These are phyloP conservation scores for Scaptomyza caliginosa DNA, from an alignment of 2,888 invertebrate species.

Conservation along the genomic window DNA sequence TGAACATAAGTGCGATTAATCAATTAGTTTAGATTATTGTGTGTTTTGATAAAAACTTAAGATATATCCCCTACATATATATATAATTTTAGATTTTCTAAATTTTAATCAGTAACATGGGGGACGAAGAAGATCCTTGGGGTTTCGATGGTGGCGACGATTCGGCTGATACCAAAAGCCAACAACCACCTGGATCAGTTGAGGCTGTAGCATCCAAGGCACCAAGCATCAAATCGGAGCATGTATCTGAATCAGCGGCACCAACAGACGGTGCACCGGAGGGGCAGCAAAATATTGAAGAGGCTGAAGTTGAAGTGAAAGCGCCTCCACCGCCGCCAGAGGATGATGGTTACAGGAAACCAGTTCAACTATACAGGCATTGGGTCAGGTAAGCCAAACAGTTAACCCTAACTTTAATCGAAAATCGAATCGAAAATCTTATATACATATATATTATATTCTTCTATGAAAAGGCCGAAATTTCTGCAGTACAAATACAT, in stretches of 20 bases:
- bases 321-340: constrained; percentile 84
- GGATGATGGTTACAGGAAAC: constrained; percentile 87
- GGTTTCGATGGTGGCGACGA: constrained; percentile 85
- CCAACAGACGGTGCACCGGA: constrained; percentile 22
- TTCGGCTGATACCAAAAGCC: constrained; percentile 40
- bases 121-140: constrained; percentile 86
- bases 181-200: constrained; percentile 61
- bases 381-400: constrained; percentile 88
- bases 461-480: constrained; percentile 86
- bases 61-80: too few species aligned
- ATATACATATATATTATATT: neutral
- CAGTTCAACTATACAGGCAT: constrained; percentile 89
- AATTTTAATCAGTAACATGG: constrained; percentile 70
- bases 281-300: constrained; percentile 76
- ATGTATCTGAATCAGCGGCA: constrained; percentile 32
- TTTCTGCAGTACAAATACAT: constrained; percentile 92
- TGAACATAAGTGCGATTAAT: neutral
- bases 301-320: constrained; percentile 84
- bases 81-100: neutral
- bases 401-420: neutral
- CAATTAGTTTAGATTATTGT: neutral
- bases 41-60: neutral
- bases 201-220: constrained; percentile 76
- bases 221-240: constrained; percentile 80
- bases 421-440: neutral